These are phyloP conservation scores for Craterocephalus amniculus DNA, from an alignment of 2,797 vertebrate genomes.

Conservation along the genomic window DNA sequence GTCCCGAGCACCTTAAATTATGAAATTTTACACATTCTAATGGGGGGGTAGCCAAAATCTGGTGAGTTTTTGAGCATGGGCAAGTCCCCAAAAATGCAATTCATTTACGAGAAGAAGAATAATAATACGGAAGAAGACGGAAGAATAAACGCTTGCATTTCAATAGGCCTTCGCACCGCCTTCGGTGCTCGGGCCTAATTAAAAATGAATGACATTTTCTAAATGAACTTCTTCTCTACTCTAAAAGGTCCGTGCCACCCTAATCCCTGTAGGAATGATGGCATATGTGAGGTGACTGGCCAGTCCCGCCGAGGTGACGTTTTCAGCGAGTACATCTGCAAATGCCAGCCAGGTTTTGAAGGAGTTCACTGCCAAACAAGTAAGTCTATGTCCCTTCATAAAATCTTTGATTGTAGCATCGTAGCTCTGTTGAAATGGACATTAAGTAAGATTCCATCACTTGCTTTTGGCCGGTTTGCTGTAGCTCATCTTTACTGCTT, in stretches of 20 bases:
- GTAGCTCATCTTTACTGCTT: background rate
- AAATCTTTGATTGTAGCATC: too few species aligned
- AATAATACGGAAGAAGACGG: too few species aligned
- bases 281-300: slow-evolving; percentile 80
- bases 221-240: background rate
- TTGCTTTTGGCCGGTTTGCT: background rate
- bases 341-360: slow-evolving; percentile 85
- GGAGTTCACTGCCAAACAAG: slow-evolving; percentile 92
- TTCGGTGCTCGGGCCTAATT: too few species aligned
- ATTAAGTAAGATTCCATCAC: background rate
- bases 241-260: slow-evolving; percentile 89
- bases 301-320: slow-evolving; percentile 86
- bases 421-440: background rate
- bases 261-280: slow-evolving; percentile 91
- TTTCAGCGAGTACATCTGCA: slow-evolving; percentile 90
- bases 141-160: too few species aligned
- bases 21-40: too few species aligned
- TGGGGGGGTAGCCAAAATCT: too few species aligned
- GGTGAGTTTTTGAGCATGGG: too few species aligned
- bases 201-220: too few species aligned
- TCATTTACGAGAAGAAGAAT: too few species aligned
- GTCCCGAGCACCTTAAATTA: too few species aligned
- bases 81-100: too few species aligned
- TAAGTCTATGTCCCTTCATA: slow-evolving; percentile 75
- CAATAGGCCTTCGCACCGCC: too few species aligned